Evolutionary conservation across 2,888 invertebrate genomes (phyloP).

Genomic region (Sinelater perroti): DNA sequence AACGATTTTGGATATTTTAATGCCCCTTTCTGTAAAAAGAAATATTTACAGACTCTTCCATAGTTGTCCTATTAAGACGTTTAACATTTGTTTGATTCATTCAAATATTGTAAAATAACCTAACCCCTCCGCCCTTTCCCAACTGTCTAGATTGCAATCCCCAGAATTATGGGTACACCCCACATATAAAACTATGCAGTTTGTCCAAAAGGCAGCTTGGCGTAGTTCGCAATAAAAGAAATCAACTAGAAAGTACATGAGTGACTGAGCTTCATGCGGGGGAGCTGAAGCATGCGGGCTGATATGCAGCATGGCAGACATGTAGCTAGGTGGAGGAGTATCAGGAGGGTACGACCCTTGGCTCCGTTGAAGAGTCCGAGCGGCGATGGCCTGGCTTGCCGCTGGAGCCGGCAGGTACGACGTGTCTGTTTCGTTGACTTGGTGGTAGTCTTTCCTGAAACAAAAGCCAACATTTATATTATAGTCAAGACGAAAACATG

Average conservation of each 20-base stretch:
- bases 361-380: slow-evolving; percentile 71
- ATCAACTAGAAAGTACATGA: slow-evolving; percentile 51
- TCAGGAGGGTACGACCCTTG: slow-evolving; percentile 72
- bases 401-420: slow-evolving; percentile 75
- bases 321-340: slow-evolving; percentile 69
- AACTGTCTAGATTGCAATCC: no score
- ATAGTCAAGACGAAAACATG: no score
- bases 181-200: neutral
- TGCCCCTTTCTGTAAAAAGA: no score
- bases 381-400: slow-evolving; percentile 69
- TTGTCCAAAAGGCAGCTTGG: slow-evolving; percentile 9
- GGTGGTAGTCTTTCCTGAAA: slow-evolving; percentile 78
- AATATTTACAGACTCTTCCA: no score
- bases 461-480: slow-evolving; percentile 33
- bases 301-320: slow-evolving; percentile 66
- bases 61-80: no score
- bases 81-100: no score
- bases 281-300: slow-evolving; percentile 56
- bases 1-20: no score
- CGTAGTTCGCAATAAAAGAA: slow-evolving; percentile 33
- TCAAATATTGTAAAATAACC: no score
- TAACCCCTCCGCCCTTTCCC: no score
- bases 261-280: slow-evolving; percentile 61
- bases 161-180: no score
- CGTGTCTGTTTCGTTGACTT: slow-evolving; percentile 83